Evolutionary conservation across 53 echinoderm and acorn worm genomes (phyloP).

Genomic region (Crossaster papposus): DNA sequence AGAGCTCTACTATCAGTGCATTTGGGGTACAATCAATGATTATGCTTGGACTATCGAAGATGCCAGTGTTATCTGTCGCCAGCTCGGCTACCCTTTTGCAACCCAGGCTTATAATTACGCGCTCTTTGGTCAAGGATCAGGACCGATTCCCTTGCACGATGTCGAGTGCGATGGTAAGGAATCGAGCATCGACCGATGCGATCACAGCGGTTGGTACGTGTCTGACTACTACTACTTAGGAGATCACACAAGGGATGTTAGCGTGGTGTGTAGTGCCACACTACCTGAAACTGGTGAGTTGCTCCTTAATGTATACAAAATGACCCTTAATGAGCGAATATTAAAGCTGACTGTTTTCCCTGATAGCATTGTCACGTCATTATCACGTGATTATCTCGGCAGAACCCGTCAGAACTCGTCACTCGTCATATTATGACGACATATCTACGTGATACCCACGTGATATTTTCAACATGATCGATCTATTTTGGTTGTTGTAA

Average conservation of each 20-base stretch:
- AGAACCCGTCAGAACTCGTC: too few species aligned
- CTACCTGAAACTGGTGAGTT: background rate
- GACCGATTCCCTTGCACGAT: background rate
- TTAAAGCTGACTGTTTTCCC: background rate
- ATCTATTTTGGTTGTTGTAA: too few species aligned
- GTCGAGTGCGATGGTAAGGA: background rate
- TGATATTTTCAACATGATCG: too few species aligned
- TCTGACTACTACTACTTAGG: background rate
- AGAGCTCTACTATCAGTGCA: slow-evolving; percentile 34
- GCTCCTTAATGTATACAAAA: background rate
- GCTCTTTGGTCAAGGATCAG: background rate
- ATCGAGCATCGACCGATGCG: background rate
- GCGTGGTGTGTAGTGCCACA: background rate
- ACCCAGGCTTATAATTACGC: background rate
- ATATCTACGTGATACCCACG: too few species aligned
- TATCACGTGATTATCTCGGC: too few species aligned
- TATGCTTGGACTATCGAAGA: slow-evolving; percentile 45
- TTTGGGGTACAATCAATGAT: slow-evolving; percentile 23
- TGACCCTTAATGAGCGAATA: background rate
- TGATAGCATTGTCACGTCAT: slow-evolving; percentile 35
- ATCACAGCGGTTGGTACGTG: background rate
- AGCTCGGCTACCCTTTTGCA: slow-evolving; percentile 30
- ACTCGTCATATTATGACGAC: too few species aligned
- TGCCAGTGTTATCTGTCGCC: slow-evolving; percentile 56
- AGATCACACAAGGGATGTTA: background rate